A percentile compares a stretch with the other conserved stretches of the same genome.
phyloP scores from a whole-genome alignment of 2,113 vertebrate species.

The Nyctereutes procyonoides region DNA sequence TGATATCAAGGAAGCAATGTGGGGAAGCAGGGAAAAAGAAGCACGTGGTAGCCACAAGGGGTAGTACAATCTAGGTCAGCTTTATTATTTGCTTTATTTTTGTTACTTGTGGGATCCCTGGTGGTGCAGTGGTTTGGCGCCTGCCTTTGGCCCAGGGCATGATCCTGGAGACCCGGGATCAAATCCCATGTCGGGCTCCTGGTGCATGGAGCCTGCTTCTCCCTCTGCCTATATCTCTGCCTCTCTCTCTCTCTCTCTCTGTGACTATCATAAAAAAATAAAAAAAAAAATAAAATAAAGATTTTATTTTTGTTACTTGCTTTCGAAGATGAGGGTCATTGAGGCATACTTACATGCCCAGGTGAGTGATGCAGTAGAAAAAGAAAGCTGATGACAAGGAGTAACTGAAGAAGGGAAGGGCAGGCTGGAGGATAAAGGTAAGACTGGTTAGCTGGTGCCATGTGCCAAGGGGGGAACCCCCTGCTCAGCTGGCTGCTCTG shows the following conservation, averaged over 20 bases:
- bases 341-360: not conserved
- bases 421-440: not conserved
- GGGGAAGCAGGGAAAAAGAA: not conserved
- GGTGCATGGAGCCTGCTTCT: no score
- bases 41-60: no score
- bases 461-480: fast-evolving
- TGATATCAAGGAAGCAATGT: no score
- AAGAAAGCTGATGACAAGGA: not conserved
- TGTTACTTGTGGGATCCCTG: no score
- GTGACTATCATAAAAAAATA: no score
- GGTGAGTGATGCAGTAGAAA: not conserved
- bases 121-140: no score
- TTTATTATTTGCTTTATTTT: not conserved
- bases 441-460: fast-evolving
- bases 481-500: fast-evolving
- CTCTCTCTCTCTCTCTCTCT: no score
- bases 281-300: no score
- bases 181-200: no score
- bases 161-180: no score
- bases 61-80: not conserved
- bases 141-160: no score
- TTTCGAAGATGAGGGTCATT: not conserved
- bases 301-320: not conserved
- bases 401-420: not conserved
- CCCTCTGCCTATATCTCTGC: no score